Evolutionary conservation across 2,113 vertebrate species (phyloP), one percentile per base, ranked within the genome.

Genomic region (Scortum barcoo): DNA sequence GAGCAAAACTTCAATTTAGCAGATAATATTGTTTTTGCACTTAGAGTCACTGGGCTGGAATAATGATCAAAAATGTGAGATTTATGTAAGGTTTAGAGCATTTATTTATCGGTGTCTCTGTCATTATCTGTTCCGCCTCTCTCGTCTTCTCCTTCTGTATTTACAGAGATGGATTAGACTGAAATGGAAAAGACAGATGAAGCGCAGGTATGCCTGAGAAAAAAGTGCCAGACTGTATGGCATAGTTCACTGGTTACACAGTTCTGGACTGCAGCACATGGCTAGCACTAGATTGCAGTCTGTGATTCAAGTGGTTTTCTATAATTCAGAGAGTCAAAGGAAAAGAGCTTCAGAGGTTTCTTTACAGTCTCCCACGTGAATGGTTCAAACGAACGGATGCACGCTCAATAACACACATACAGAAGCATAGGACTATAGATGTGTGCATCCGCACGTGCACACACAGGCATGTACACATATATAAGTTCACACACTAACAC

Each of bases 261-360:
- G 70, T 20, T 20, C 65, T 60, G 61, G 70, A 63, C 74, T 82
- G 83, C 78, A 74, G 80, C 56, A 66, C 78, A 60, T 48, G 51
- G 56, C 81, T 74, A 66, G 77, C 75, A 72, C 82, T 65, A 84
- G 79, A 89, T 77, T 79, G 63, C 77, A 72, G 67, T 57, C 62
- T 72, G 16, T 66, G 85, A 89, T 88, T 88, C 86, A 86, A 89
- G 86, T 72, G 74, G 30, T 77, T 89, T 88, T 87, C 80, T 86
- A 87, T 91, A 86, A 90, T 92, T 93, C 86, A 92, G 58, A 80
- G 79, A 87, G 84, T 88, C 88, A 86, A 81, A 91, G 75, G 69
- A 79, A 86, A 82, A 80, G 42, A 90, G 91, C 88, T 92, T 92
- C 90, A 89, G 76, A 91, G 83, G 81, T 63, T 89, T 81, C 81